Evolutionary conservation across 2,797 vertebrate genomes (phyloP), one percentile per base, ranked within the genome.

Genomic region (Nothura maculosa): DNA sequence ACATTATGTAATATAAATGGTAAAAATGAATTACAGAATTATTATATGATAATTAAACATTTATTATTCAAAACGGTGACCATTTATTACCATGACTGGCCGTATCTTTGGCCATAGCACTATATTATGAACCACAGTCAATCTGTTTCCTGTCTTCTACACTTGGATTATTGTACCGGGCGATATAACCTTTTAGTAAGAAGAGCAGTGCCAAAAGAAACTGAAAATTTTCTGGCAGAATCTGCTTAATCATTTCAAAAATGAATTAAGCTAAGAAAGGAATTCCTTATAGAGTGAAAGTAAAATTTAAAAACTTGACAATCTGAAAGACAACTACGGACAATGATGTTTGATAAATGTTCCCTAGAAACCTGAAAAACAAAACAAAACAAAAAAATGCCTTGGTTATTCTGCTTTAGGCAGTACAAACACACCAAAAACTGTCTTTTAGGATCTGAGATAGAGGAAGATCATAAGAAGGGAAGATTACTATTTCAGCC

Each of bases 31-130:
- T 92, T 88, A 84, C 38, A 30, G 28, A 79, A 90, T 87, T 91
- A 89, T 89, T 87, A 80, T 12, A 18, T 30, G 40, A 81, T 93
- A 93, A 96, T 95, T 92, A 92, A 92, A 81, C 92, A 93, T 93
- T 92, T 91, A 96, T 85, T 70, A 84, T 28, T 92, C 74, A 89
- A 92, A 90, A 68, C 74, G 66, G 77, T 91, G 93, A 96, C 83
- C 87, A 84, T 89, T 81, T 90, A 81, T 68, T 74, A 89, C 69
- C 70, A 76, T 38, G 75, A 74, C 50, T 27, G n/a, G 52, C 63
- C 24, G 30, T 21, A 63, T 73, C 68, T 92, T 47, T 61, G 74
- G 92, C 85, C 55, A n/a, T 8, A 64, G 58, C 45, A 89, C 91
- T 83, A 45, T 64, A 18, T 63, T 77, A n/a, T 48, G 57, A 89